Evolutionary conservation across 2,888 invertebrate species (phyloP), one percentile per base, ranked within the genome.

Genomic region (Clistopyga incitator): DNA sequence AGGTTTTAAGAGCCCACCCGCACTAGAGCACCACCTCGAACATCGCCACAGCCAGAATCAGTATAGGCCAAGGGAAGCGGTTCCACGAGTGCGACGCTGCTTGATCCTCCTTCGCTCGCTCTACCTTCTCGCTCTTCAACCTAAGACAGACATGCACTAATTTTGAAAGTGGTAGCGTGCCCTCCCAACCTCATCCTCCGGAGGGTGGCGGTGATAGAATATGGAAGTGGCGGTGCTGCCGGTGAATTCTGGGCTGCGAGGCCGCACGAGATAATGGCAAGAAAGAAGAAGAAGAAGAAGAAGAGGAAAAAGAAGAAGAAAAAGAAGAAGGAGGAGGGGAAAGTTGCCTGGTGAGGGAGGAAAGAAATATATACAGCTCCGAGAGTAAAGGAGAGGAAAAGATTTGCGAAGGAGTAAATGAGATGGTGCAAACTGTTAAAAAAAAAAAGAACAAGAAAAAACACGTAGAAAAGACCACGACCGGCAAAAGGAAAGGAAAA

Each of bases 141-240:
- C 67, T 86, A 87, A 90, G 89, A 89, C 86, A 89, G 88, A 88
- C 87, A 83, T 86, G 85, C 87, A 87, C 88, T 91, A 90, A 92
- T 92, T 91, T 91, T 85, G 89, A 88, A 89, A 90, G 90, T 90
- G 89, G 88, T 81, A 81, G 68, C 61, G 56, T 86, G 59, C 42
- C 67, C 72, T 80, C 67, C 50, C 34, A 20, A 54, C 61, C 68
- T 25, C n/a, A 38, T 25, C 61, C 13, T 65, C 50, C 13, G 54
- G n/a, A n/a, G 20, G 82, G 82, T 65, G 67, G 68, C 78, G 80
- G 84, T 81, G 85, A 87, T 87, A 83, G 85, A 85, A 83, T 85
- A 85, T 82, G 78, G 74, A 84, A 84, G 67, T 79, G 71, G 67
- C 15, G 50, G 50, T 56, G 64, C 52, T 38, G 45, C 25, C 64